Evolutionary conservation across 2,888 invertebrate genomes (phyloP), one percentile per base, ranked within the genome.

Genomic region (Drosophila merina): DNA sequence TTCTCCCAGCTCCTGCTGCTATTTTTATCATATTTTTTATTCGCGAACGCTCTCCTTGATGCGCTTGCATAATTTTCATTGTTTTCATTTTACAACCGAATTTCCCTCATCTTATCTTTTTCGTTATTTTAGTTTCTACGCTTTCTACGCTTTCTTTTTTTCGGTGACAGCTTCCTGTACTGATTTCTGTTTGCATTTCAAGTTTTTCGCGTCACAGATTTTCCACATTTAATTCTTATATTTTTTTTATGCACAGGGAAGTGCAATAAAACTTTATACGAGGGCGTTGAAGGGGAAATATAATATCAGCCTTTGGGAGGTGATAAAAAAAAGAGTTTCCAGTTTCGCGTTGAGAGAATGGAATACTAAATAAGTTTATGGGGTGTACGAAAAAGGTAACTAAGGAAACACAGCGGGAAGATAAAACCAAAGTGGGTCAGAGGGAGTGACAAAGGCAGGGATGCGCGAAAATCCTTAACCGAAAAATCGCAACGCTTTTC

Each of bases 1-100:
- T 12, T 4, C 20, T 14, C n/a, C 5, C 12, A 36, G 49, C 51
- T 50, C 52, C 57, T 38, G 12, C 47, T 57, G 82, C 74, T 76
- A 82, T 85, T 82, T 82, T 86, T 82, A 85, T 82, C 79, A 74
- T 76, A 76, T 77, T 60, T 59, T 20, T 6, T 20, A 33, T 26
- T 8, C 30, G 50, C 44, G 28, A 50, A 30, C 30, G 62, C 82
- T 77, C 36, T 57, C 28, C 80, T 72, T 77, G 74, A 77, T 76
- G 83, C 83, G 83, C 80, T 84, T 86, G 85, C 87, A 79, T 79
- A 86, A 82, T 84, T 86, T 84, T 79, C 86, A 86, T 86, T 84
- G 87, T 84, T 86, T 86, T 86, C 82, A 77, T 84, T 86, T 84
- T 79, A 72, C 81, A 67, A 74, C 76, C 76, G 70, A 82, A 79